Conservation (phyloP, 2,113 vertebrate species). For the Esox niger region DNA sequence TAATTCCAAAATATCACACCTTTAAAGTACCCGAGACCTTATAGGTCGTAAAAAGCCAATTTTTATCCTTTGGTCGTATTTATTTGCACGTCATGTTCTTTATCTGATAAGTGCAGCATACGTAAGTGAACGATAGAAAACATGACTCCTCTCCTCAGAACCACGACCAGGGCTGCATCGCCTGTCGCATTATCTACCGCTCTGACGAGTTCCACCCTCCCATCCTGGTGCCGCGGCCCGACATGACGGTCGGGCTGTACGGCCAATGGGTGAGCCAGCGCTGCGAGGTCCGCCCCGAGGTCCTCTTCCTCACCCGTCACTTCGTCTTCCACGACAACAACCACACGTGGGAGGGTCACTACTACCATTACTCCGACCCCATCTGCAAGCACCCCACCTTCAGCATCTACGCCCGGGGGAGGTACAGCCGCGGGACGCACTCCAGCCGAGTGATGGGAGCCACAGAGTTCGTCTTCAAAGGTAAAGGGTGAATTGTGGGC, state of each 20-base stretch:
- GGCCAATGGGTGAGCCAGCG: constrained; percentile 97
- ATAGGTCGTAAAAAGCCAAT: too few relatives aligned
- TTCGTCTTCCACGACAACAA: constrained; percentile 95
- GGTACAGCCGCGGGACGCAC: constrained; percentile 87
- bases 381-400: constrained; percentile 95
- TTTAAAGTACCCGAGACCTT: too few relatives aligned
- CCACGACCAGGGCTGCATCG: constrained; percentile 81
- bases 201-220: constrained; percentile 89
- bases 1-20: neutral
- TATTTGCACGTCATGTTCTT: too few relatives aligned
- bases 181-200: constrained; percentile 85
- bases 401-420: constrained; percentile 91
- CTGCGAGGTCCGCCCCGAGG: constrained; percentile 93
- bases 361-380: constrained; percentile 95
- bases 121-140: too few relatives aligned
- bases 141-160: constrained; percentile 73
- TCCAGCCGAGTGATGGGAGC: constrained; percentile 87
- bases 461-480: constrained; percentile 95
- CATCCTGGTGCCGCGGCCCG: constrained; percentile 82
- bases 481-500: constrained; percentile 58
- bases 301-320: constrained; percentile 94
- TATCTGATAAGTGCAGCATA: too few relatives aligned
- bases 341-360: constrained; percentile 95
- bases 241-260: constrained; percentile 83
- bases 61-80: too few relatives aligned